Evolutionary conservation across 2,888 invertebrate genomes (phyloP).

Genomic region (Protophormia terraenovae): DNA sequence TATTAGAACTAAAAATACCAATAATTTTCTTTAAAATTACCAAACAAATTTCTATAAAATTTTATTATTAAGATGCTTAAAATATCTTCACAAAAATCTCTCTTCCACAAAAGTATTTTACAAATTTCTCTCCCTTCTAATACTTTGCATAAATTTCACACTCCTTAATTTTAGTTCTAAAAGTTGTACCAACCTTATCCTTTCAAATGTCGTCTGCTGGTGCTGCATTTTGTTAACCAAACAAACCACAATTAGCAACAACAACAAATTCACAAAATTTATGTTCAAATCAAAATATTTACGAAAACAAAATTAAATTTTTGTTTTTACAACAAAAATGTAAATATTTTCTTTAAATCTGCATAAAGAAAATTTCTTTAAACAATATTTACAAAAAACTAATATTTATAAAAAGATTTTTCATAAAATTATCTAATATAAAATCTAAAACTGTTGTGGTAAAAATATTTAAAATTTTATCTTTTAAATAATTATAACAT

Average conservation of each 20-base stretch:
- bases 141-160: too few species aligned
- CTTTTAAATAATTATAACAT: constrained; percentile 17
- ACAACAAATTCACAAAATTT: background rate
- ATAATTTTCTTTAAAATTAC: too few species aligned
- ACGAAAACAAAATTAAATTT: background rate
- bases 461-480: constrained; percentile 20
- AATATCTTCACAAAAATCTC: too few species aligned
- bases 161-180: too few species aligned
- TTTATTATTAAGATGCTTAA: too few species aligned
- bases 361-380: background rate
- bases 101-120: too few species aligned
- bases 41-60: too few species aligned
- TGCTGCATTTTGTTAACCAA: background rate
- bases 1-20: too few species aligned
- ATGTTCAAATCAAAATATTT: constrained; percentile 5
- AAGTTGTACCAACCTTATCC: too few species aligned
- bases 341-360: constrained; percentile 8
- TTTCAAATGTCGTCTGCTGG: background rate
- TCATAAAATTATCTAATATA: background rate
- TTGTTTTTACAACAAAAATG: background rate
- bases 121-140: too few species aligned
- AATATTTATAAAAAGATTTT: background rate
- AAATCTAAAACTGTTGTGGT: constrained; percentile 9
- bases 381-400: background rate
- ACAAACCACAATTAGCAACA: background rate